phyloP scores from a whole-genome alignment of 2,888 invertebrate species.

The Cheilosia soror region DNA sequence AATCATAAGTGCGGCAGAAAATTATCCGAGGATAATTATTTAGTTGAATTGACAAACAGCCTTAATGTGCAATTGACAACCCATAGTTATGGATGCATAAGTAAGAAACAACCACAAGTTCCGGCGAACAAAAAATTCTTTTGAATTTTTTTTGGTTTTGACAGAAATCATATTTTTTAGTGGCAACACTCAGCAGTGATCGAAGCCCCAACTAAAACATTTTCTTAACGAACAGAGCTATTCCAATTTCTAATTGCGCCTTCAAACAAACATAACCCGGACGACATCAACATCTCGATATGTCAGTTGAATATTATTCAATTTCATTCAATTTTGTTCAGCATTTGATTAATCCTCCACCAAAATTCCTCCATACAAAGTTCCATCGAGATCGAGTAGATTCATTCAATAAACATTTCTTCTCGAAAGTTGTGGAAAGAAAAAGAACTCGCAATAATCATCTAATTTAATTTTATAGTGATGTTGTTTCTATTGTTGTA shows the following conservation, averaged over 20 bases:
- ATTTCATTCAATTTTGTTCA: slow-evolving; percentile 30
- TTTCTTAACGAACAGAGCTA: slow-evolving; percentile 5
- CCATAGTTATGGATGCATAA: too few relatives aligned
- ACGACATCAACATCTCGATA: slow-evolving; percentile 6
- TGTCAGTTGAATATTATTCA: slow-evolving; percentile 54
- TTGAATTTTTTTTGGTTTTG: too few relatives aligned
- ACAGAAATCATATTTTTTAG: too few relatives aligned
- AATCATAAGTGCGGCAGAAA: too few relatives aligned
- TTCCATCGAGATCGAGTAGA: neutral
- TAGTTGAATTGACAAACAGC: too few relatives aligned
- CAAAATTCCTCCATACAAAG: neutral
- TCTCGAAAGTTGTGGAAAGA: slow-evolving; percentile 55
- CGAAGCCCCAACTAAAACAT: too few relatives aligned
- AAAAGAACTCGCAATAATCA: neutral
- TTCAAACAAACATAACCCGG: neutral
- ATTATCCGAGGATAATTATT: too few relatives aligned
- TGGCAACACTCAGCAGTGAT: too few relatives aligned
- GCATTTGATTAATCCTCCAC: neutral
- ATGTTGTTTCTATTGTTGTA: neutral
- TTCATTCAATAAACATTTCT: slow-evolving; percentile 69
- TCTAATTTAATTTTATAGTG: neutral
- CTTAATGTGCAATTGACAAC: too few relatives aligned
- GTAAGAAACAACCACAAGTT: too few relatives aligned
- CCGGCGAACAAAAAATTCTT: too few relatives aligned
- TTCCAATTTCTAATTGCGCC: neutral